Conservation (phyloP, 2,113 vertebrate species). For the Herpetotheres cachinnans region DNA sequence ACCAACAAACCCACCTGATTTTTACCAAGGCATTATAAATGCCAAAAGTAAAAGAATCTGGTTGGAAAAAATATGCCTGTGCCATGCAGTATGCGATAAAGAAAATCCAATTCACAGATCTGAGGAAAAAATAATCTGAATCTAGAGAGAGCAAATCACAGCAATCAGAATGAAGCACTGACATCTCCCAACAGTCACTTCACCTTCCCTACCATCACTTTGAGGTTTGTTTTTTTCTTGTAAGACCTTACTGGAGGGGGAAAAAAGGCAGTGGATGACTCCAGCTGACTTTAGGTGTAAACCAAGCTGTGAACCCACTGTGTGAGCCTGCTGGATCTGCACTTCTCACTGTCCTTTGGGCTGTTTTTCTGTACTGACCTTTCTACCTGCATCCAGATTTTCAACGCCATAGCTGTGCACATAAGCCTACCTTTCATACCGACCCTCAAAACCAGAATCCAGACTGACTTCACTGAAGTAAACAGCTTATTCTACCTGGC, state of each 20-base stretch:
- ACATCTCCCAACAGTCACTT: background rate
- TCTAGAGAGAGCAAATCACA: background rate
- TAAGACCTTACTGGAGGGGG: background rate
- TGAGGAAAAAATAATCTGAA: background rate
- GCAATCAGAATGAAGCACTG: background rate
- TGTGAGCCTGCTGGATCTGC: background rate
- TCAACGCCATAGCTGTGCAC: rapidly evolving
- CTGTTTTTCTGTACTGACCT: rapidly evolving
- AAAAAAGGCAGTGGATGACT: background rate
- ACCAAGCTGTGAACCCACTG: background rate
- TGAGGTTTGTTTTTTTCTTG: background rate
- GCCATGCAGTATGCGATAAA: background rate
- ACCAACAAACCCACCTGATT: background rate
- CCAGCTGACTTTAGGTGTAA: background rate
- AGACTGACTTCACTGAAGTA: background rate
- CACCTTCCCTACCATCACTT: background rate
- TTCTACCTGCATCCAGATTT: background rate
- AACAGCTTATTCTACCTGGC: background rate
- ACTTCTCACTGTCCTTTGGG: background rate
- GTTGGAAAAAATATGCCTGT: background rate
- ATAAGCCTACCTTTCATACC: too few species aligned
- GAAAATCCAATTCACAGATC: background rate
- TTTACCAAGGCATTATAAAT: background rate
- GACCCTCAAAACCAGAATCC: background rate
- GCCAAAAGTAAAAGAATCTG: background rate